Evolutionary conservation across 2,113 vertebrate species (phyloP).

Genomic region (Agelaius phoeniceus): DNA sequence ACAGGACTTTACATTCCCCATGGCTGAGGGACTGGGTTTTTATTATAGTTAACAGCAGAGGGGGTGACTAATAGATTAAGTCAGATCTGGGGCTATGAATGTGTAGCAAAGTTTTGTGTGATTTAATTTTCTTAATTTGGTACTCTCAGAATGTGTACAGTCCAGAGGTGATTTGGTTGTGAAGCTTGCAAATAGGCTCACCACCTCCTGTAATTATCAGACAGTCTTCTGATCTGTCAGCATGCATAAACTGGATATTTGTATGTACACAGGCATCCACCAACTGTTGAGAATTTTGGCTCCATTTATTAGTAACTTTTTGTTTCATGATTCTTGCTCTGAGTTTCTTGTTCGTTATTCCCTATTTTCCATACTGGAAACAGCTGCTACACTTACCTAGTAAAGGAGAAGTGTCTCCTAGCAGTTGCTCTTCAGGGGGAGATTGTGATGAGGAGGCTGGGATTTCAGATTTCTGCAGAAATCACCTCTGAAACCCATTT

Average conservation of each 20-base stretch:
- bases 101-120: not conserved
- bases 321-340: not conserved
- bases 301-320: not conserved
- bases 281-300: not conserved
- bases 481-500: not conserved
- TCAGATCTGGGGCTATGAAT: not conserved
- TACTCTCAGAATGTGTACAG: not conserved
- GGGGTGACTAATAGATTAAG: not conserved
- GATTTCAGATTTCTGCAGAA: not conserved
- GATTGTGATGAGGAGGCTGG: not conserved
- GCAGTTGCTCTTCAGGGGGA: not conserved
- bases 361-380: not conserved
- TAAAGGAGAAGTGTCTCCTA: not conserved
- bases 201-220: not conserved
- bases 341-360: constrained; percentile 21
- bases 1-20: not conserved
- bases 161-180: not conserved
- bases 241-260: not conserved
- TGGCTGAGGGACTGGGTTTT: not conserved
- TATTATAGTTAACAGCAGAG: not conserved
- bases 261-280: not conserved
- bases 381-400: not conserved
- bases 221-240: not conserved
- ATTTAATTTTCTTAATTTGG: not conserved
- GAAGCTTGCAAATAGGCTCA: not conserved